Conservation (phyloP, 1,140 invertebrate species). For the Listronotus bonariensis region DNA sequence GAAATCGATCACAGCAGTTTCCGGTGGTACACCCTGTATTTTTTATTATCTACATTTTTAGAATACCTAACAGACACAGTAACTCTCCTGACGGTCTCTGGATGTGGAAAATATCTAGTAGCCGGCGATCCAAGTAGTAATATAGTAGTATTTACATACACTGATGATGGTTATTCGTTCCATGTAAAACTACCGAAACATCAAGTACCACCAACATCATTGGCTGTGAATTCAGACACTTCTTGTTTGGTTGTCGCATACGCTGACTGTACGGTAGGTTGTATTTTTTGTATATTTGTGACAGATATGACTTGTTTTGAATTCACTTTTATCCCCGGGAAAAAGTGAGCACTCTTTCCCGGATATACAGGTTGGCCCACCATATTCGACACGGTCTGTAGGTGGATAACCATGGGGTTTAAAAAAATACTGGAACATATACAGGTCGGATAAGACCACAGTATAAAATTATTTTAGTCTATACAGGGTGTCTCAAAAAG, state of each 20-base stretch:
- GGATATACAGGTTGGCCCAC: no score
- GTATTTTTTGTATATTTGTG: conserved; percentile 34
- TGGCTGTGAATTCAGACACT: conserved; percentile 63
- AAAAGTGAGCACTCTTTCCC: no score
- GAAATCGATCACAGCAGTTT: no score
- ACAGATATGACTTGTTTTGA: conserved; percentile 7
- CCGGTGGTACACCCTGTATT: no score
- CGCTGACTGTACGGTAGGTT: conserved; percentile 70
- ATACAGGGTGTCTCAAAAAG: no score
- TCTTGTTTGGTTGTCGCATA: conserved; percentile 69
- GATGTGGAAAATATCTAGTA: conserved; percentile 65
- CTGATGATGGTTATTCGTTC: conserved; percentile 56
- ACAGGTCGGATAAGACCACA: no score
- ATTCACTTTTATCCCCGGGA: background rate
- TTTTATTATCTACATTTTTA: conserved; percentile 38
- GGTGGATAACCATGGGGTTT: no score
- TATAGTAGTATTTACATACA: conserved; percentile 64
- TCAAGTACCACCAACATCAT: conserved; percentile 65
- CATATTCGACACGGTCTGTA: no score
- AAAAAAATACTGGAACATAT: no score
- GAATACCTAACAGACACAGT: conserved; percentile 60
- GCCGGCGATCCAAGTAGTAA: conserved; percentile 63
- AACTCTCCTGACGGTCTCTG: conserved; percentile 61
- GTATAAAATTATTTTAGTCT: no score
- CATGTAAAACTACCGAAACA: conserved; percentile 68